Percentiles rank a stretch among this genome's conserved stretches.
Conservation (phyloP, 2,888 invertebrate species). For the Xanthorhoe designata region DNA sequence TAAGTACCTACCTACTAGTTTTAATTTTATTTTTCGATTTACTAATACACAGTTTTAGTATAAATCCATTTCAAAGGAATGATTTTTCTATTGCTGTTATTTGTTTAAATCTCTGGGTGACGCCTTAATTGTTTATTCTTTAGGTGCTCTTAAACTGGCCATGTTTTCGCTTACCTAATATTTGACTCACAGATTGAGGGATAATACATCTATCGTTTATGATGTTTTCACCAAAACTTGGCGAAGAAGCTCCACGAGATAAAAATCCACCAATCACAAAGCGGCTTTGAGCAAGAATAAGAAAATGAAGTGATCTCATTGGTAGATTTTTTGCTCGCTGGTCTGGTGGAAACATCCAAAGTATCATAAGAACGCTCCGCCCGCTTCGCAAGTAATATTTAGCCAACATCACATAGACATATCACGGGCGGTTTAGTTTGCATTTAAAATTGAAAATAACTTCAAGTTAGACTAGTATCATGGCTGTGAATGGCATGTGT, state of each 20-base stretch:
- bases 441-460: constrained; percentile 57
- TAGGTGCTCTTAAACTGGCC: not conserved
- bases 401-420: constrained; percentile 40
- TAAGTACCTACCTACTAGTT: not conserved
- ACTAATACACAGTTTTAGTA: not conserved
- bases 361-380: constrained; percentile 7
- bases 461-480: constrained; percentile 34
- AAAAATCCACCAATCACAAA: not conserved
- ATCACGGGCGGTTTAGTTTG: constrained; percentile 54
- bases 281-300: not conserved
- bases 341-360: not conserved
- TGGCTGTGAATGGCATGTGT: constrained; percentile 43
- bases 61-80: not conserved
- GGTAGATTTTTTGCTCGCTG: not conserved
- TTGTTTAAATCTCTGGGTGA: not conserved
- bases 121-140: not conserved
- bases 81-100: not conserved
- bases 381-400: constrained; percentile 8
- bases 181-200: not conserved
- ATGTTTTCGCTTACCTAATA: not conserved
- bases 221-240: not conserved
- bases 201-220: not conserved
- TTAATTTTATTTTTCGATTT: not conserved
- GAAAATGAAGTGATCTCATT: not conserved
- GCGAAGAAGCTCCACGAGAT: not conserved